A percentile compares a stretch with the other conserved stretches of the same genome.
These are phyloP conservation scores for Drosophila baimaii DNA, from an alignment of 1,140 invertebrate species.

Conservation along the genomic window DNA sequence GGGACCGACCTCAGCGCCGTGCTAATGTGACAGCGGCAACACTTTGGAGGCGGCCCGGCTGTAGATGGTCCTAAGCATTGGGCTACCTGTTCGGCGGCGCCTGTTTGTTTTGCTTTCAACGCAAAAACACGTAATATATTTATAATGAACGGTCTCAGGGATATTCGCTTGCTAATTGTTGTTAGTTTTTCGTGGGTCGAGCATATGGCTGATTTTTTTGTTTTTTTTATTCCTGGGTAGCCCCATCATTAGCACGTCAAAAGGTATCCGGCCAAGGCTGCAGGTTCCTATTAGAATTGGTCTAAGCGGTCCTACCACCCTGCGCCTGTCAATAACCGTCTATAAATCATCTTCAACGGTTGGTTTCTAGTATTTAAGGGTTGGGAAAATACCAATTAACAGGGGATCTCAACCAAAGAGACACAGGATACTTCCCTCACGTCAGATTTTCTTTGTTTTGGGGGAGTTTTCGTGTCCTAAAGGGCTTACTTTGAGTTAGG, in stretches of 20 bases:
- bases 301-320: conserved; percentile 18
- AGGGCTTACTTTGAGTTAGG: not conserved
- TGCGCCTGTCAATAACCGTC: conserved; percentile 40
- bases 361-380: conserved; percentile 21
- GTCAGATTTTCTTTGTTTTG: conserved; percentile 7
- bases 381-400: conserved; percentile 14
- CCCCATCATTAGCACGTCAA: conserved; percentile 58
- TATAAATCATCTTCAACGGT: conserved; percentile 57
- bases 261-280: conserved; percentile 54
- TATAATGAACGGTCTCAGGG: conserved; percentile 69
- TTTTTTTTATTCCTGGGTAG: conserved; percentile 14
- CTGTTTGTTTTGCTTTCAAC: conserved; percentile 75
- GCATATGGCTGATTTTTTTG: conserved; percentile 61
- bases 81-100: conserved; percentile 63
- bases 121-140: conserved; percentile 78
- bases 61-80: conserved; percentile 28
- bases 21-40: conserved; percentile 78
- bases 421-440: not conserved
- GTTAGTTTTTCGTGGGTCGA: conserved; percentile 64
- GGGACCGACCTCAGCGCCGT: conserved; percentile 30
- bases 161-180: conserved; percentile 64
- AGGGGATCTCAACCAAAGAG: conserved; percentile 11
- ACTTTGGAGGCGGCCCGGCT: conserved; percentile 60
- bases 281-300: conserved; percentile 40
- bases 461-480: conserved; percentile 10